Evolutionary conservation across 1,140 invertebrate species (phyloP), one percentile per base, ranked within the genome.

Genomic region (Solenopsis fugax): DNA sequence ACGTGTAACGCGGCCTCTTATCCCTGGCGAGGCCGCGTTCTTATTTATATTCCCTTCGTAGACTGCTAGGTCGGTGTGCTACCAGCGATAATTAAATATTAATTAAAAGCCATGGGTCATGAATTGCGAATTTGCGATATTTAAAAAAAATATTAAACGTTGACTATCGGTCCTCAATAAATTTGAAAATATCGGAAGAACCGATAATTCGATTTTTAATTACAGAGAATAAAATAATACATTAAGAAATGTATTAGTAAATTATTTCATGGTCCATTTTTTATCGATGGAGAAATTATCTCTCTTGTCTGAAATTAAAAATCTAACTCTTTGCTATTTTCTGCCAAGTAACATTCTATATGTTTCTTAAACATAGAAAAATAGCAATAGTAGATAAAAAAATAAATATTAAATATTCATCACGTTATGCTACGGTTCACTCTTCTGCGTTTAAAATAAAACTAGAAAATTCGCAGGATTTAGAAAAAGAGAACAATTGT

Each of bases 31-130:
- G 58, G 64, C 60, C 54, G 67, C 58, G n/a, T 76, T 89, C 89
- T 92, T 91, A 88, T 91, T 93, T 92, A 90, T 87, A 86, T 90
- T 86, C 89, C 80, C 76, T 29, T 75, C 78, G 72, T 84, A 82
- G 67, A 72, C 54, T 24, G 34, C 50, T 34, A 41, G n/a, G 24
- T 6, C n/a, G 13, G 45, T 13, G 34, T 13, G 34, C 21, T 60
- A 37, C 21, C 54, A 10, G 60, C 50, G 60, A 80, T 91, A 91
- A 92, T 92, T 92, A 91, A 92, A 87, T 88, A 88, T 90, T 84
- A 86, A 87, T 90, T 87, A 87, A 86, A 86, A 75, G 2, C 41
- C 54, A 85, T 41, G 78, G 56, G 41, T 65, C 50, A 80, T 50
- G 56, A 62, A 77, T 84, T 29, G 18, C 86, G 37, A 69, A 41